phyloP scores from a whole-genome alignment of 2,888 invertebrate species.

The Sarcophaga rosellei region DNA sequence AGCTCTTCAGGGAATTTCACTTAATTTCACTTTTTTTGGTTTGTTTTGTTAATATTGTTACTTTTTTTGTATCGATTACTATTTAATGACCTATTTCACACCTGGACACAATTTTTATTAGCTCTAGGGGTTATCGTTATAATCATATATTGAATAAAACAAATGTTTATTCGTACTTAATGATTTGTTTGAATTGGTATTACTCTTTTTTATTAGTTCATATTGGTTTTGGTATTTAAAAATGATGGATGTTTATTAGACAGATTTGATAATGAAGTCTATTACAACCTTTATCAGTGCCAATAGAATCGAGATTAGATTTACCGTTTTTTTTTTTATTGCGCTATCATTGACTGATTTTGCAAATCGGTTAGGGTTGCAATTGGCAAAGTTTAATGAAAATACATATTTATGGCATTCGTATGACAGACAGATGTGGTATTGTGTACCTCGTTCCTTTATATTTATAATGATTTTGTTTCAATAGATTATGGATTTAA shows the following conservation, averaged over 20 bases:
- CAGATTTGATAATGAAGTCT: constrained; percentile 29
- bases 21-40: constrained; percentile 28
- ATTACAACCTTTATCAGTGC: constrained; percentile 4
- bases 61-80: neutral
- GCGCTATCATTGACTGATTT: neutral
- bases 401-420: constrained; percentile 1
- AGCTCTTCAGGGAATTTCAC: constrained; percentile 15
- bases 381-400: neutral
- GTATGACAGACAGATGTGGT: neutral
- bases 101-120: neutral
- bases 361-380: constrained; percentile 1
- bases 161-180: neutral
- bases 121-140: neutral
- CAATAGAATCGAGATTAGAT: constrained; percentile 35
- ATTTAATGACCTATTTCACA: neutral
- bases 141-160: neutral
- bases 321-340: neutral
- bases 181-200: neutral
- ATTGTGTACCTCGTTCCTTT: neutral
- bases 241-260: constrained; percentile 25
- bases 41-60: neutral
- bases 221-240: neutral
- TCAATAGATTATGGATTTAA: neutral
- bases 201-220: neutral
- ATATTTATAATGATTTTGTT: neutral